Evolutionary conservation across 2,113 vertebrate species (phyloP).

Genomic region (Onychostruthus taczanowskii): DNA sequence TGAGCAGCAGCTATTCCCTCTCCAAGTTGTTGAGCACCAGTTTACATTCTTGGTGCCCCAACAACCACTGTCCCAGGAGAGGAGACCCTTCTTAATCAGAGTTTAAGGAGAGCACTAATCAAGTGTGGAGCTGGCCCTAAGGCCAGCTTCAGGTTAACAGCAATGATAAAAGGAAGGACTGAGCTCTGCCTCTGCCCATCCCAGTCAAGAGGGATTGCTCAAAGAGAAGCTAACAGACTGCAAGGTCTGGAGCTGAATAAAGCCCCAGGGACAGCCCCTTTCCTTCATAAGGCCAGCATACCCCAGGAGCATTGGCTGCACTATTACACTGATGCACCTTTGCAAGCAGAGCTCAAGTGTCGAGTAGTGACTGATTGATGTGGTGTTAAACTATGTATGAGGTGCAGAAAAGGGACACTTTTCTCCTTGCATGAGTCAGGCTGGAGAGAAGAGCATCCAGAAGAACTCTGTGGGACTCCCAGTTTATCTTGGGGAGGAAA

Average conservation of each 20-base stretch:
- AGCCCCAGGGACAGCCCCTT: neutral
- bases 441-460: neutral
- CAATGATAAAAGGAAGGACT: neutral
- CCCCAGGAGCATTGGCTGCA: neutral
- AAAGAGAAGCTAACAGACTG: neutral
- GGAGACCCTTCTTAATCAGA: neutral
- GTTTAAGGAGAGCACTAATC: neutral
- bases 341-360: neutral
- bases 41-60: neutral
- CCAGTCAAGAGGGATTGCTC: neutral
- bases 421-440: neutral
- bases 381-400: accelerated
- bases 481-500: neutral
- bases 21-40: neutral
- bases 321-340: neutral
- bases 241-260: neutral
- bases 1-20: neutral
- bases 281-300: neutral
- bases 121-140: neutral
- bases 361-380: neutral
- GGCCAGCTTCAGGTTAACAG: neutral
- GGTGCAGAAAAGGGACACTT: neutral
- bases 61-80: neutral
- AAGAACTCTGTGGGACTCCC: neutral
- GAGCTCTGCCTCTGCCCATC: neutral